phyloP scores from a whole-genome alignment of 2,113 vertebrate genomes.

The Ranitomeya variabilis region DNA sequence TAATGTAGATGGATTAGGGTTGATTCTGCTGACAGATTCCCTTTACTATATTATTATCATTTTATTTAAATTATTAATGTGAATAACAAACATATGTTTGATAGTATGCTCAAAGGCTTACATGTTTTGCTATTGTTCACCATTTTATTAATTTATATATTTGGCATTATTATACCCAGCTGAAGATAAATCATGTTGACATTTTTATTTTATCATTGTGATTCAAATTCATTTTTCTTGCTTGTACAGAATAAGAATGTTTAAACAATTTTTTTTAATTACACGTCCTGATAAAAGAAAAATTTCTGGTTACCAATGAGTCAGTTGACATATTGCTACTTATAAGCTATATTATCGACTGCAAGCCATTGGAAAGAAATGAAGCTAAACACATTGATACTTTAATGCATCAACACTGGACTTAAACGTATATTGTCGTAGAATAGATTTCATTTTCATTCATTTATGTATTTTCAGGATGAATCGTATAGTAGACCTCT shows the following conservation, averaged over 20 bases:
- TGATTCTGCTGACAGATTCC: too few relatives aligned
- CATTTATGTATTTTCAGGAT: slow-evolving; percentile 63
- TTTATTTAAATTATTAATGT: background rate
- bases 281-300: background rate
- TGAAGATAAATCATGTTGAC: background rate
- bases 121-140: background rate
- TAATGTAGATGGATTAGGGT: too few relatives aligned
- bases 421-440: background rate
- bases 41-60: background rate
- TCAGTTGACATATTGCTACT: background rate
- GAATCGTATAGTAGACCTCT: slow-evolving; percentile 60
- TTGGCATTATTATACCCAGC: too few relatives aligned
- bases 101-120: background rate
- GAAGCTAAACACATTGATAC: background rate
- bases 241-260: background rate
- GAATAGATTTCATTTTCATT: background rate
- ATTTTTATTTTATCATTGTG: background rate
- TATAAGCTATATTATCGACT: background rate
- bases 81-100: background rate
- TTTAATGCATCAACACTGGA: background rate
- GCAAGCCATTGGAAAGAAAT: background rate
- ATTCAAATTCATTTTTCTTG: background rate
- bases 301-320: background rate
- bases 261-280: background rate
- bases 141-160: too few relatives aligned